Base-by-base conservation (phyloP, 1,140 invertebrate species). In the Anastrepha ludens region DNA sequence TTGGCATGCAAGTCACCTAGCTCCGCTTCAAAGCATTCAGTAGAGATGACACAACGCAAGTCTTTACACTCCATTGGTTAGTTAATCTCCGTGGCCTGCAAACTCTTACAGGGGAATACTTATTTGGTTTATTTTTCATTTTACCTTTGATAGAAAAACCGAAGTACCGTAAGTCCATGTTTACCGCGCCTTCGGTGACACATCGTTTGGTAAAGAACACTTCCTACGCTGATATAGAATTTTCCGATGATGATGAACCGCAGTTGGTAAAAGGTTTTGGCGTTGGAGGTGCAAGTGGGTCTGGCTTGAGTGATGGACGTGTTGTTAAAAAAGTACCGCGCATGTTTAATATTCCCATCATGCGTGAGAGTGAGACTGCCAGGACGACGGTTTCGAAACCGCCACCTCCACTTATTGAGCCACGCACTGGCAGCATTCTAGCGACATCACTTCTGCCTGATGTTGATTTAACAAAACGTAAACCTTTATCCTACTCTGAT, bases 241-340 rank as follows among this genome's bases (percentile, higher is more conserved):
- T 89, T 62, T 89, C 88, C 17, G 88, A 89, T 70, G 88, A 88
- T 44, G 88, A 89, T 70, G 88, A 89, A 78, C 64, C 88, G 2
- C 29, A 87, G 58, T 41, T 88, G 20, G 29, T 65, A 8, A 81
- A 86, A 29, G 87, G 87, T 39, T 55, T 86, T 64, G 87, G 67
- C 29, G 39, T 87, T 65, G 74, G 60, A 5, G 15, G 55, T 4
- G 59, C 60, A 13, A 85, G 62, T 17, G 81, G 50, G 64, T 11
- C 60, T 58, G 17, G 9, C 8, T 11, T 55, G 44, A 5, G 47
- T 9, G 47, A 55, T 81, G n/a, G n/a, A 8, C 74, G 47, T 7
- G 44, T 60, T 13, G 13, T 41, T 17, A 88, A 85, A 55, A 64
- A 58, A 20, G 58, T 86, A 29, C 85, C 85, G 55, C 29, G 70